These are phyloP conservation scores for Takifugu ocellatus DNA, from an alignment of 2,797 vertebrate genomes.

Conservation along the genomic window DNA sequence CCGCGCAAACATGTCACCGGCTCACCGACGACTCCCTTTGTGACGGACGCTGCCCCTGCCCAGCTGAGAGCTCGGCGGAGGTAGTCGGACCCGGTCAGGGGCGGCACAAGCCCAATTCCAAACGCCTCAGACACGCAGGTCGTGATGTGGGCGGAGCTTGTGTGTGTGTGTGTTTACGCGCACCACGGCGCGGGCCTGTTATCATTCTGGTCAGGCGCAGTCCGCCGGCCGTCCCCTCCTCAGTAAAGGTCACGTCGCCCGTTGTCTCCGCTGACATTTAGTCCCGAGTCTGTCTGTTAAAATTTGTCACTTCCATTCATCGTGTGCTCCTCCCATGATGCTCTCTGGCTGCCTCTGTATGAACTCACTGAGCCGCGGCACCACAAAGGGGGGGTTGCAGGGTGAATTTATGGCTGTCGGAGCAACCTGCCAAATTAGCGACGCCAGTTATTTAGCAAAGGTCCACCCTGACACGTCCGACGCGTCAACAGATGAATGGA, in stretches of 20 bases:
- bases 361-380: neutral
- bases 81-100: slow-evolving; percentile 21
- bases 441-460: too few relatives aligned
- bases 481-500: too few relatives aligned
- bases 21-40: neutral
- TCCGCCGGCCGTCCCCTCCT: slow-evolving; percentile 25
- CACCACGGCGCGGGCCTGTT: slow-evolving; percentile 21
- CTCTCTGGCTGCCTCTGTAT: slow-evolving; percentile 10
- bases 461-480: too few relatives aligned
- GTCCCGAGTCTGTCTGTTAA: slow-evolving; percentile 41
- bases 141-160: neutral
- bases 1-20: neutral
- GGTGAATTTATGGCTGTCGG: too few relatives aligned
- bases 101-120: too few relatives aligned
- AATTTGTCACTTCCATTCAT: slow-evolving; percentile 40
- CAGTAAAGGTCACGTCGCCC: slow-evolving; percentile 59
- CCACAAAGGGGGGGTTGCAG: too few relatives aligned
- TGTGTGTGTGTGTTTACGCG: neutral
- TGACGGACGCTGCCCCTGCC: slow-evolving; percentile 24
- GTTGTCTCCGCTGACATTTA: slow-evolving; percentile 63
- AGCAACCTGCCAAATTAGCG: too few relatives aligned
- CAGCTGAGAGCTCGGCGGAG: slow-evolving; percentile 32
- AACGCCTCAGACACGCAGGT: neutral
- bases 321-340: slow-evolving; percentile 8
- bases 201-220: slow-evolving; percentile 47